Percentiles rank a stretch among this genome's conserved stretches.
Evolutionary conservation across 2,888 invertebrate species (phyloP).

Genomic region (Shargacucullia verbasci): DNA sequence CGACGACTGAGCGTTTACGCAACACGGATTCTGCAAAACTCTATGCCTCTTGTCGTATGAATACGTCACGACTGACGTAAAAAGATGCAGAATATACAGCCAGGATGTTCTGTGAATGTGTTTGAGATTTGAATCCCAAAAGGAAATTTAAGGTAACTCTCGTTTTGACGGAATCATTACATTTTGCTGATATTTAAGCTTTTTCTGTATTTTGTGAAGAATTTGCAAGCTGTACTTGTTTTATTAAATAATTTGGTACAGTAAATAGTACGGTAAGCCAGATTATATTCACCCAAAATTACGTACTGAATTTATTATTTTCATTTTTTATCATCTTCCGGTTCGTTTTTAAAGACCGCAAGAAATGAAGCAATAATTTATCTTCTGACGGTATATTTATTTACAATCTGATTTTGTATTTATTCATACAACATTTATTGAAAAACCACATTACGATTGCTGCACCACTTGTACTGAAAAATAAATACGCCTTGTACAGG

Average conservation of each 20-base stretch:
- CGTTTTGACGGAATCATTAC: constrained; percentile 20
- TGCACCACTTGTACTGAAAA: constrained; percentile 9
- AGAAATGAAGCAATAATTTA: no score
- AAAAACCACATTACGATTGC: constrained; percentile 23
- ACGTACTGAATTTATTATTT: constrained; percentile 4
- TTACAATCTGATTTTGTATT: neutral
- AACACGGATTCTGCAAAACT: constrained; percentile 44
- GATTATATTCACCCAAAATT: neutral
- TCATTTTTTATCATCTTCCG: no score
- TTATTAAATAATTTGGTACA: constrained; percentile 6
- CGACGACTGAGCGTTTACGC: constrained; percentile 52
- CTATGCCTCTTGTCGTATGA: constrained; percentile 46
- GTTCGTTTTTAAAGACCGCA: no score
- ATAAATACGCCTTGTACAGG: constrained; percentile 25
- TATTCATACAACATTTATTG: constrained; percentile 12
- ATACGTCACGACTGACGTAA: constrained; percentile 39
- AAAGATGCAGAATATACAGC: constrained; percentile 39
- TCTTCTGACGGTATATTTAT: no score
- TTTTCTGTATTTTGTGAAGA: constrained; percentile 4
- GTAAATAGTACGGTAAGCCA: no score
- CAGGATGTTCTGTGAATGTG: constrained; percentile 33
- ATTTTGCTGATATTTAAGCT: no score
- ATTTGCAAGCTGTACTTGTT: constrained; percentile 1
- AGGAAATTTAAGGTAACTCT: constrained; percentile 23
- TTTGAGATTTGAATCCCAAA: constrained; percentile 28